Percentiles rank a stretch among this genome's conserved stretches.
phyloP scores from a whole-genome alignment of 2,888 invertebrate genomes.

The Habrosyne pyritoides region DNA sequence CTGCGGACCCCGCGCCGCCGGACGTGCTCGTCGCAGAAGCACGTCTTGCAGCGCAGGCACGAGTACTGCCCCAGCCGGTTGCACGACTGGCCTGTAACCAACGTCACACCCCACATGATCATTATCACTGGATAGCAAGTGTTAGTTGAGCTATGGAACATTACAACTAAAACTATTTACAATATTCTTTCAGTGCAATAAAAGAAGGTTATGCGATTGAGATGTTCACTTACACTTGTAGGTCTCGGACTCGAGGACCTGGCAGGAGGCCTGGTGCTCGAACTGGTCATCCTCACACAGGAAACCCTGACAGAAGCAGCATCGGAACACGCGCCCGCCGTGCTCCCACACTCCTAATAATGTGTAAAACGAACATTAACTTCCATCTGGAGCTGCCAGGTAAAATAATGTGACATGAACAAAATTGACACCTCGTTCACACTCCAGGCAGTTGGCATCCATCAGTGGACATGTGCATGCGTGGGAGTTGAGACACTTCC shows the following conservation, averaged over 20 bases:
- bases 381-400: too few species aligned
- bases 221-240: conserved; percentile 90
- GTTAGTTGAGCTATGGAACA: too few species aligned
- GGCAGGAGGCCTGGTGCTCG: conserved; percentile 98
- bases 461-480: conserved; percentile 95
- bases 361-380: too few species aligned
- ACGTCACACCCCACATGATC: background rate
- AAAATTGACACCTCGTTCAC: conserved; percentile 86
- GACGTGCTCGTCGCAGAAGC: conserved; percentile 98
- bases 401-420: too few species aligned
- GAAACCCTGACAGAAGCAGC: conserved; percentile 94
- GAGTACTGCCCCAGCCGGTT: conserved; percentile 97
- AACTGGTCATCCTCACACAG: conserved; percentile 98
- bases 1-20: conserved; percentile 81
- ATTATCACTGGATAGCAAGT: conserved; percentile 2
- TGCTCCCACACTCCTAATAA: conserved; percentile 97
- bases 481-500: conserved; percentile 94
- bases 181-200: conserved; percentile 5
- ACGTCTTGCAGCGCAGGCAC: conserved; percentile 96
- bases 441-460: conserved; percentile 95
- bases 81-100: conserved; percentile 91
- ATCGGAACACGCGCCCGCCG: conserved; percentile 95
- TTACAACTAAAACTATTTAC: too few species aligned
- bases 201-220: background rate
- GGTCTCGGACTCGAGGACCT: conserved; percentile 96